These are phyloP conservation scores for Carollia perspicillata DNA, from an alignment of 2,113 vertebrate genomes.

Conservation along the genomic window DNA sequence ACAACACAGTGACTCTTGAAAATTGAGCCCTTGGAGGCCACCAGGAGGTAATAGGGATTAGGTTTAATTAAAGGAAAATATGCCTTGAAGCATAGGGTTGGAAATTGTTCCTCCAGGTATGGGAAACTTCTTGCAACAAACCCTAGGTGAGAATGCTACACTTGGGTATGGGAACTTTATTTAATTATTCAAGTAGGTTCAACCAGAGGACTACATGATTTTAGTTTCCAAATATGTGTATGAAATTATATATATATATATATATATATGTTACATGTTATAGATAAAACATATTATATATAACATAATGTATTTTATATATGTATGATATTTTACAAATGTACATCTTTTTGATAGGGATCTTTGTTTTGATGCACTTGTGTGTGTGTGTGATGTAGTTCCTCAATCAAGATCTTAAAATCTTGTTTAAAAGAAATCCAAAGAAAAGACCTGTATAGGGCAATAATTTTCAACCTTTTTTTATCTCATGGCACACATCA, in stretches of 20 bases:
- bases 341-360: neutral
- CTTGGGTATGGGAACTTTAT: neutral
- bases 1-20: constrained; percentile 20
- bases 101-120: constrained; percentile 47
- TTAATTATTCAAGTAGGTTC: neutral
- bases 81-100: constrained; percentile 47
- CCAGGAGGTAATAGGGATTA: constrained; percentile 64
- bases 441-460: neutral
- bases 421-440: neutral
- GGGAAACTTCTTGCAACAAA: neutral
- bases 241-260: neutral
- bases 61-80: constrained; percentile 62
- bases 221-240: neutral
- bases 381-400: neutral
- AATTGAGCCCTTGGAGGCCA: constrained; percentile 13
- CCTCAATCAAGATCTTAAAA: neutral
- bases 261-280: neutral
- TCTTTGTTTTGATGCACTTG: neutral
- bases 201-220: neutral
- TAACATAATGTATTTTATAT: neutral
- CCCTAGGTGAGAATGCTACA: neutral
- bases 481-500: too few relatives aligned
- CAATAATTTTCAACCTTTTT: too few relatives aligned
- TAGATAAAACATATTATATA: too few relatives aligned
- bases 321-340: neutral